These are phyloP conservation scores for Venustaconcha ellipsiformis DNA, from an alignment of 1,140 invertebrate genomes.

Conservation along the genomic window DNA sequence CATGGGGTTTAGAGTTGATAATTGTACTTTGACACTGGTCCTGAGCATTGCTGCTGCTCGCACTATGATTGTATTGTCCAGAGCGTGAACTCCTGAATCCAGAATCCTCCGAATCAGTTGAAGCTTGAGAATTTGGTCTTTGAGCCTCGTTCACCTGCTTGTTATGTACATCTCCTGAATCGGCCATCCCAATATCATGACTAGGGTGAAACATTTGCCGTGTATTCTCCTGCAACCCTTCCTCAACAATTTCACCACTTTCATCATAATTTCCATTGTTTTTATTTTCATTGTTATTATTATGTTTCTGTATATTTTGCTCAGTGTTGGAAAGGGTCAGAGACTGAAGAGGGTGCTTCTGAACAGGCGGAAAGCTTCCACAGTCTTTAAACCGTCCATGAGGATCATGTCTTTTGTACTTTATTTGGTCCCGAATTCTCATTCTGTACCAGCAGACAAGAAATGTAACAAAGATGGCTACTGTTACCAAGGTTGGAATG, in stretches of 20 bases:
- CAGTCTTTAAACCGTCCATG: slow-evolving; percentile 41
- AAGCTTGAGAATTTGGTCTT: slow-evolving; percentile 53
- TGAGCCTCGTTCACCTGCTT: slow-evolving; percentile 18
- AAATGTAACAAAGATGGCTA: slow-evolving; percentile 60
- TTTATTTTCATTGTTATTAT: slow-evolving; percentile 29
- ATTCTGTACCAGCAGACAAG: slow-evolving; percentile 60
- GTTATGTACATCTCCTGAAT: slow-evolving; percentile 8
- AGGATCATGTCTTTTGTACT: slow-evolving; percentile 53
- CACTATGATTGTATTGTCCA: slow-evolving; percentile 39
- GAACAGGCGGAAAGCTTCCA: slow-evolving; percentile 31
- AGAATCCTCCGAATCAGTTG: slow-evolving; percentile 54
- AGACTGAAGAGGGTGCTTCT: not conserved
- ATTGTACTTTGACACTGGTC: slow-evolving; percentile 15
- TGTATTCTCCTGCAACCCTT: not conserved
- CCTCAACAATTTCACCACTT: slow-evolving; percentile 10
- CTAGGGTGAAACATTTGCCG: slow-evolving; percentile 38
- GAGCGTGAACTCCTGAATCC: slow-evolving; percentile 53
- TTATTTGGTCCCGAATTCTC: slow-evolving; percentile 42
- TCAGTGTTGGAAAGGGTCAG: too few species aligned
- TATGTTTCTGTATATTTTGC: not conserved
- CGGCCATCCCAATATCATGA: slow-evolving; percentile 51
- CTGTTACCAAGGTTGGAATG: slow-evolving; percentile 71
- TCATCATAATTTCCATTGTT: slow-evolving; percentile 26
- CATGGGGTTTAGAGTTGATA: slow-evolving; percentile 14
- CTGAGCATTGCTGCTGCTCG: slow-evolving; percentile 33